Evolutionary conservation across 2,888 invertebrate species (phyloP).

Genomic region (Deroplatys truncata): DNA sequence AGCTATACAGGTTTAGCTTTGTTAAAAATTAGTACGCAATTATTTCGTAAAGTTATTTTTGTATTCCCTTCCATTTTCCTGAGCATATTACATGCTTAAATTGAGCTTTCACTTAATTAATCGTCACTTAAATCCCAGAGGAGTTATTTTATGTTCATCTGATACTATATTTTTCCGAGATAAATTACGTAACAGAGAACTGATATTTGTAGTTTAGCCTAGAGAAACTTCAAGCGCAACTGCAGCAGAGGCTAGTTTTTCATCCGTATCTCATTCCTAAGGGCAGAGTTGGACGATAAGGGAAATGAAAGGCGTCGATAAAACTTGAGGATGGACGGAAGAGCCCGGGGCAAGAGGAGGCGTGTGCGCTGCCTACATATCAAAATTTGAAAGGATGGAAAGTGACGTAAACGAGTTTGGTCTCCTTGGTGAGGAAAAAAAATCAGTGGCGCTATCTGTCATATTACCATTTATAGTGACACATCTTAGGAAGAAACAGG

Average conservation of each 20-base stretch:
- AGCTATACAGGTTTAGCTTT: no score
- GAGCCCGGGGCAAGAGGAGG: not conserved
- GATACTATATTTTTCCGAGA: no score
- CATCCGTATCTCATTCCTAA: not conserved
- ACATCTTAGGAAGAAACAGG: not conserved
- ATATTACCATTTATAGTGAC: conserved; percentile 9
- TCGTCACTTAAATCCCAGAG: no score
- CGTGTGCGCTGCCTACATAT: not conserved
- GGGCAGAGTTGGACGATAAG: not conserved
- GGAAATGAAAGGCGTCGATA: not conserved
- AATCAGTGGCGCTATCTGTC: not conserved
- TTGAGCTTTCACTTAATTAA: no score
- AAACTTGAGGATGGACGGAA: not conserved
- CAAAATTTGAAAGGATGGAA: not conserved
- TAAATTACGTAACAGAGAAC: no score
- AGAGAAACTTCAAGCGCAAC: not conserved
- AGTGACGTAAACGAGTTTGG: not conserved
- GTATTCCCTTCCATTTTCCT: no score
- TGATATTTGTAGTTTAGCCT: not conserved
- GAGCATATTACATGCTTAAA: no score
- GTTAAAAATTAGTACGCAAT: no score
- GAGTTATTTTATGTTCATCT: no score
- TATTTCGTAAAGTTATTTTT: no score
- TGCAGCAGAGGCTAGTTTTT: not conserved
- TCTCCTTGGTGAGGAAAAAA: not conserved